These are phyloP conservation scores for Felis catus DNA, from an alignment of 2,113 vertebrate genomes.

Conservation along the genomic window DNA sequence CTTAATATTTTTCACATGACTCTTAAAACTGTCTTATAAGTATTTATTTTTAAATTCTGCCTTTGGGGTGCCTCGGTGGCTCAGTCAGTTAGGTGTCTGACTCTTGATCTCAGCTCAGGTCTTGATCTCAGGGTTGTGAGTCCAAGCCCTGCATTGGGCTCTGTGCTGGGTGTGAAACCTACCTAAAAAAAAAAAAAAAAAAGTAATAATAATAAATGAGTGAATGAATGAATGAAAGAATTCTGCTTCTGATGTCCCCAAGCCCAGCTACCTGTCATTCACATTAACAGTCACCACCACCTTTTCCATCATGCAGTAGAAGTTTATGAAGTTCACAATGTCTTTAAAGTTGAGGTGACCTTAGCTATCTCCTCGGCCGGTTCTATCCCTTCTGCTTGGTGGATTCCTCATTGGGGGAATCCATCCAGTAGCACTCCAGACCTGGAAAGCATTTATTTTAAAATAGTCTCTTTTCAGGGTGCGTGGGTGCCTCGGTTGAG, in stretches of 20 bases:
- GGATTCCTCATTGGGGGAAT: background rate
- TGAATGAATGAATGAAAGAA: background rate
- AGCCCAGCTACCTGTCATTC: background rate
- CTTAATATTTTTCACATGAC: background rate
- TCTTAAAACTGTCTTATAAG: background rate
- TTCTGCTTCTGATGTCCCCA: background rate
- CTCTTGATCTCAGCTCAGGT: too few relatives aligned
- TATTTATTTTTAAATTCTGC: background rate
- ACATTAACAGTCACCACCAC: background rate
- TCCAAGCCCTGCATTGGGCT: too few relatives aligned
- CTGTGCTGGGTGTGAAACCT: too few relatives aligned
- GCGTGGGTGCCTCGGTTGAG: too few relatives aligned
- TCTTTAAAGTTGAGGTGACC: background rate
- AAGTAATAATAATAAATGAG: too few relatives aligned
- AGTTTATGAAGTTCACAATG: background rate
- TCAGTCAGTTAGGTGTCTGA: too few relatives aligned
- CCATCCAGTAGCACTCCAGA: background rate
- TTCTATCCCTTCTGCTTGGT: background rate
- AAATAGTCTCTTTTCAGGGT: background rate
- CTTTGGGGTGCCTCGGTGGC: background rate
- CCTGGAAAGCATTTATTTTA: background rate
- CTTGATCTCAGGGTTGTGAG: too few relatives aligned
- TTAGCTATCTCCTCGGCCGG: background rate
- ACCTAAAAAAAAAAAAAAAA: too few relatives aligned
- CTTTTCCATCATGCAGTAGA: background rate